Evolutionary conservation across 23 tunicate genomes (phyloP), one percentile per base, ranked within the genome.

Genomic region (Ascidia mentula): DNA sequence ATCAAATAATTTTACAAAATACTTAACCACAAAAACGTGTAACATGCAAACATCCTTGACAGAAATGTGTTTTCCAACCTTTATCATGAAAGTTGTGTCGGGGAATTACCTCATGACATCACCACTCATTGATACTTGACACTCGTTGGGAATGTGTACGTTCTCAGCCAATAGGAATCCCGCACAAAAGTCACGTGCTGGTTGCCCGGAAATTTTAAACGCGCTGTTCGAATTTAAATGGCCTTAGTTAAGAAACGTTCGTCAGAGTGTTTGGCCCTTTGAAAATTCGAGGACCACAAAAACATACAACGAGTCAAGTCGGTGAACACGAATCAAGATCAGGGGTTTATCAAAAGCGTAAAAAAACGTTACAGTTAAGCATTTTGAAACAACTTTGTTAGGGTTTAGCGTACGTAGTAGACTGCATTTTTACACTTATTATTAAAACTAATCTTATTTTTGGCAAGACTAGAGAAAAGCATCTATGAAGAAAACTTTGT

Each of bases 191-290:
- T 92, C 97, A 92, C 97, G 97, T 92, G 97, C 40, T 78, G 18
- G 92, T 84, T 88, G 89, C 98, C 92, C 93, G 98, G 98, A 93
- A 93, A 93, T 93, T 93, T 93, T 84, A 88, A 93, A 93, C 88
- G 98, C 92, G 84, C 73, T 79, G 79, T 93, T 88, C 86, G 73
- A 93, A 93, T 87, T 91, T 91, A 91, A 91, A 91, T 78, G 86
- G 59, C 92, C 81, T 34, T 73, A 26, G 34, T 32, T 32, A 4
- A 15, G 46, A 74, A 74, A 74, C 78, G 78, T 74, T 74, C 78
- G 78, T 18, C 45, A 4, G 34, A 36, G 4, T 24, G 46, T 31
- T 18, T 28, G 65, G 13, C n/a, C 40, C 33, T 74, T 74, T 74
- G 78, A 74, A 74, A 33, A 33, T 71, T 71, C 74, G 74, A 71